Evolutionary conservation across 1,140 invertebrate species (phyloP), one percentile per base, ranked within the genome.

Genomic region (Neodiprion lecontei): DNA sequence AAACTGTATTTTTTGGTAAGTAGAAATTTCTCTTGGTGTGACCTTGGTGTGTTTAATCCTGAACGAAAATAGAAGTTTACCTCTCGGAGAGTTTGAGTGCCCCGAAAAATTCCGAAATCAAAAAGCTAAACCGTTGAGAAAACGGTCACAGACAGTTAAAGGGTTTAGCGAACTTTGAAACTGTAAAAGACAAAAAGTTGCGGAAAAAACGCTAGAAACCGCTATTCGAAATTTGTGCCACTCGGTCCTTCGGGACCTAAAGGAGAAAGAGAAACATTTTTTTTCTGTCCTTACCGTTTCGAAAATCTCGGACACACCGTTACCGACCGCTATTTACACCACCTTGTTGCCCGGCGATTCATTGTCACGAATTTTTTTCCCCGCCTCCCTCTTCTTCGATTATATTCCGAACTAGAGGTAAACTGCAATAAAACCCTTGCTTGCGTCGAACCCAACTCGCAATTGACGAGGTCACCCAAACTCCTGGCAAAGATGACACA

Each of bases 361-460:
- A 82, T 49, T 79, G 81, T 76, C 79, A 79, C 78, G 75, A 72
- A 77, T 84, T 78, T 61, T 61, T 61, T 12, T 53, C n/a, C 53
- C n/a, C 11, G 11, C n/a, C n/a, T 17, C n/a, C n/a, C 11, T 12
- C 9, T 61, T 61, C 53, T 17, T 9, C n/a, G 28, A 5, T 61
- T 61, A 9, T 9, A 5, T 61, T 14, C 53, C 5, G 11, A 61
- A 9, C 53, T 61, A 61, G 53, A 61, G 53, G 53, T 61, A 61
- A 61, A 61, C 53, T 61, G 53, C n/a, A 61, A 61, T 61, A 61
- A 61, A 40, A 61, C 53, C 53, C 53, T 61, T 61, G 53, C 53
- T 12, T 61, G n/a, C 53, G n/a, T 40, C 28, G 28, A 40, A 40
- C 28, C 28, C 28, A 40, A 2, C 28, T 40, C 28, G 28, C 28